phyloP scores from a whole-genome alignment of 1,140 invertebrate species.

The Danaus plexippus region DNA sequence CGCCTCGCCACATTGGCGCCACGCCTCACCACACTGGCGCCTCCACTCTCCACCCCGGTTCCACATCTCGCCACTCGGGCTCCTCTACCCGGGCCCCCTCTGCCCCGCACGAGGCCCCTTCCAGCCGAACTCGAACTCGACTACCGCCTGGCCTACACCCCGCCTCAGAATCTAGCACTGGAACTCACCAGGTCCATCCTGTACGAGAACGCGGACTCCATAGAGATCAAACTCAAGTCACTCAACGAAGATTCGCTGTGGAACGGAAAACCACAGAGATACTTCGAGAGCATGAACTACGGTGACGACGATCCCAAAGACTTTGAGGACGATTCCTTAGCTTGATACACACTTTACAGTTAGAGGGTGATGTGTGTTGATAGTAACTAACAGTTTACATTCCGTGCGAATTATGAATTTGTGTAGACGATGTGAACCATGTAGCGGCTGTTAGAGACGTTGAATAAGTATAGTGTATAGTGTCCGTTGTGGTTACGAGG shows the following conservation, averaged over 20 bases:
- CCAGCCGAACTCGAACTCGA: constrained; percentile 20
- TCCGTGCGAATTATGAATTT: too few relatives aligned
- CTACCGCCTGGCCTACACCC: constrained; percentile 30
- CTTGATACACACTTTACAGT: constrained; percentile 1
- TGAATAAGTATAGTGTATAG: too few relatives aligned
- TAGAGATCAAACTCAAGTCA: constrained; percentile 36
- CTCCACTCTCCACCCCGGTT: constrained; percentile 29
- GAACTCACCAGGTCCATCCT: constrained; percentile 46
- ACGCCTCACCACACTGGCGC: constrained; percentile 20
- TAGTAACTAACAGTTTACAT: too few relatives aligned
- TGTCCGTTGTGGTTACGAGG: too few relatives aligned
- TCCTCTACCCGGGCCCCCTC: constrained; percentile 24
- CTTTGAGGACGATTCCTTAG: constrained; percentile 59
- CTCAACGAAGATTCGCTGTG: constrained; percentile 46
- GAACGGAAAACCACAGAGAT: constrained; percentile 57
- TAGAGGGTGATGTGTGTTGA: too few relatives aligned
- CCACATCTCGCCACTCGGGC: constrained; percentile 26
- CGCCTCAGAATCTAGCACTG: constrained; percentile 46
- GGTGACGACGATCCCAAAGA: constrained; percentile 31
- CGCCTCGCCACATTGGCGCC: constrained; percentile 30
- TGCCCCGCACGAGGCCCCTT: constrained; percentile 18
- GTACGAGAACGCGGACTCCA: constrained; percentile 41
- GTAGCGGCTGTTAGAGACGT: too few relatives aligned
- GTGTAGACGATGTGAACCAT: too few relatives aligned
- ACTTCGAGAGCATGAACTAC: constrained; percentile 64